Conservation (phyloP, 1,140 invertebrate genomes). For the Triops longicaudatus region DNA sequence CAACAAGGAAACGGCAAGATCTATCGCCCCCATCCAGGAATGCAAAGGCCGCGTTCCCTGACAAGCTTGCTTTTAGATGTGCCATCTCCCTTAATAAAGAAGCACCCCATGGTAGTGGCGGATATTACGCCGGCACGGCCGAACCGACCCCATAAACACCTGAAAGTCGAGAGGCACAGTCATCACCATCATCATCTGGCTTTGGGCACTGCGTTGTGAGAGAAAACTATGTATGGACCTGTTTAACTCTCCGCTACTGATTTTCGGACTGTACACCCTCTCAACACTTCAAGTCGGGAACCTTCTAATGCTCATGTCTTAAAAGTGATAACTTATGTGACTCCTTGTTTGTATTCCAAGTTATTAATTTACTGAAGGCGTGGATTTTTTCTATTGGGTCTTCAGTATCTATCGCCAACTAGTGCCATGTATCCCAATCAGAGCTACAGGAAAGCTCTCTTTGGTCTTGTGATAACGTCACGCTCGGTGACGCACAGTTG, state of each 20-base stretch:
- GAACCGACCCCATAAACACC: constrained; percentile 42
- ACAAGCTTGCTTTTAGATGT: constrained; percentile 76
- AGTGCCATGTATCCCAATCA: neutral
- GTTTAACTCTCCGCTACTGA: neutral
- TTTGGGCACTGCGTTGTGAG: neutral
- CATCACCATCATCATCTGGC: neutral
- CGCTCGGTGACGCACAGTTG: constrained; percentile 1
- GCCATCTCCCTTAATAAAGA: constrained; percentile 22
- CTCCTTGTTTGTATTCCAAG: neutral
- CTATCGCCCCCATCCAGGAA: neutral
- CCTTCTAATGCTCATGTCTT: neutral
- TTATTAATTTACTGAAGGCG: neutral
- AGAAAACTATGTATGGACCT: neutral
- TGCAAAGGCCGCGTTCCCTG: constrained; percentile 56
- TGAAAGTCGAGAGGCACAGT: neutral
- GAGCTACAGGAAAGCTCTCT: neutral
- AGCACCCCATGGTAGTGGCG: constrained; percentile 45
- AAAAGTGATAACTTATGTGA: constrained; percentile 6
- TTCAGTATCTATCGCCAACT: neutral
- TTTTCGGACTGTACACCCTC: neutral
- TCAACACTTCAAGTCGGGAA: neutral
- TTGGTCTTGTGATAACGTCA: neutral
- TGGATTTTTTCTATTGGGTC: neutral
- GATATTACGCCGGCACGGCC: constrained; percentile 33
- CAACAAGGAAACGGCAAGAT: neutral